These are phyloP conservation scores for Pantherophis vulpinus DNA, from an alignment of 2,797 vertebrate species.

Conservation along the genomic window DNA sequence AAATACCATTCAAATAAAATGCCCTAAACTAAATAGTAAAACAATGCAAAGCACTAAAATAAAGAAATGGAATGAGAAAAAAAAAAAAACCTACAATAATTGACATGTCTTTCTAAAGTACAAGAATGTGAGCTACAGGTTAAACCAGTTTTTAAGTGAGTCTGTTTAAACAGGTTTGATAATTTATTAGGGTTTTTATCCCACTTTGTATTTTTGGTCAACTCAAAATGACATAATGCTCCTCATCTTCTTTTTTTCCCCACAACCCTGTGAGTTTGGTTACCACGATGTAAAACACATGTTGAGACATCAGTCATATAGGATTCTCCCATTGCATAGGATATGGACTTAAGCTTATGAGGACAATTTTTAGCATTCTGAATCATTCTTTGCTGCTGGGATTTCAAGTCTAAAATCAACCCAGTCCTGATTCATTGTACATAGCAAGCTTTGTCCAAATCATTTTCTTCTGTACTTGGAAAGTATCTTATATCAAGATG, in stretches of 20 bases:
- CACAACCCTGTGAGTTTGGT: not conserved
- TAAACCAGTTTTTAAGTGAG: not conserved
- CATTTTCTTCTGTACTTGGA: slow-evolving; percentile 1
- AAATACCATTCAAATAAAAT: not conserved
- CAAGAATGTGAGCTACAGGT: not conserved
- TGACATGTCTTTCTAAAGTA: not conserved
- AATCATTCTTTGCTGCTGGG: not conserved
- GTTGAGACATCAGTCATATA: not conserved
- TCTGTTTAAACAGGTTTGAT: not conserved
- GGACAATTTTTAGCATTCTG: not conserved
- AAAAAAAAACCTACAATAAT: not conserved
- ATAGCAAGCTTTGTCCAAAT: slow-evolving; percentile 17
- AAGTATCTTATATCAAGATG: not conserved
- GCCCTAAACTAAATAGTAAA: not conserved
- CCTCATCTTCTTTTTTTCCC: not conserved
- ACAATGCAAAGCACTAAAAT: not conserved
- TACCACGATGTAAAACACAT: too few species aligned
- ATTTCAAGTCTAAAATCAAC: not conserved
- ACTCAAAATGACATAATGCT: not conserved
- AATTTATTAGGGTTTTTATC: not conserved
- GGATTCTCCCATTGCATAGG: not conserved
- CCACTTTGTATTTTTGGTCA: not conserved
- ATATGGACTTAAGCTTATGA: not conserved
- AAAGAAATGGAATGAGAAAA: not conserved
- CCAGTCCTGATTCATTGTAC: slow-evolving; percentile 4